A percentile compares a stretch with the other conserved stretches of the same genome.
Evolutionary conservation across 2,888 invertebrate genomes (phyloP).

Genomic region (Euproctis similis): DNA sequence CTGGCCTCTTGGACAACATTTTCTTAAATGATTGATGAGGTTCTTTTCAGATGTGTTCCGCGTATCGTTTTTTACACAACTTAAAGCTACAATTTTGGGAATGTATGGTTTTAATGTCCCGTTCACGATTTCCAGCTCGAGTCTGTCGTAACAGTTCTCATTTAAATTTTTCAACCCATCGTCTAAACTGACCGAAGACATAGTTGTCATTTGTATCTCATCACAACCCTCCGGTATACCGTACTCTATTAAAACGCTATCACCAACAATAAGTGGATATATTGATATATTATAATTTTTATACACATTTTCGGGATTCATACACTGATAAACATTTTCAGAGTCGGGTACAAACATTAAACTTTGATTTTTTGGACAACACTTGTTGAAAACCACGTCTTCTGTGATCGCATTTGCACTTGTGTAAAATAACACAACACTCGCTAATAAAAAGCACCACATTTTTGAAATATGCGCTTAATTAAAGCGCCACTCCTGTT

Average conservation of each 20-base stretch:
- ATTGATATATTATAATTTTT: slow-evolving; percentile 33
- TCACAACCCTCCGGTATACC: slow-evolving; percentile 47
- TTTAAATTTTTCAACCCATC: slow-evolving; percentile 16
- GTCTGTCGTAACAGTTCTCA: slow-evolving; percentile 48
- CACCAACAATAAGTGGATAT: slow-evolving; percentile 40
- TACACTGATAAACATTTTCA: slow-evolving; percentile 40
- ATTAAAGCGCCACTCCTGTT: slow-evolving; percentile 14
- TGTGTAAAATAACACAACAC: slow-evolving; percentile 29
- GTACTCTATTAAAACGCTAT: slow-evolving; percentile 31
- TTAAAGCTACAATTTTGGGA: slow-evolving; percentile 48
- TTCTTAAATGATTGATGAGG: slow-evolving; percentile 43
- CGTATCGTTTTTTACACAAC: slow-evolving; percentile 37
- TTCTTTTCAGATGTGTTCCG: slow-evolving; percentile 20
- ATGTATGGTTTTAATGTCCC: slow-evolving; percentile 37
- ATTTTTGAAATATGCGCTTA: slow-evolving; percentile 34
- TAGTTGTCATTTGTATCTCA: slow-evolving; percentile 28
- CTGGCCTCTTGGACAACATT: slow-evolving; percentile 58
- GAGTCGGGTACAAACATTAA: slow-evolving; percentile 40
- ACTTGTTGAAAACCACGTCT: slow-evolving; percentile 48
- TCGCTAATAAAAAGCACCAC: slow-evolving; percentile 36
- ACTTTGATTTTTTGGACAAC: slow-evolving; percentile 47
- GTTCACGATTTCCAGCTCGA: slow-evolving; percentile 44
- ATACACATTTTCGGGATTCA: slow-evolving; percentile 32
- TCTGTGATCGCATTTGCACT: slow-evolving; percentile 26
- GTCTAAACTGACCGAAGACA: slow-evolving; percentile 25